Base-by-base conservation (phyloP, 2,113 vertebrate species). In the Daboia siamensis region DNA sequence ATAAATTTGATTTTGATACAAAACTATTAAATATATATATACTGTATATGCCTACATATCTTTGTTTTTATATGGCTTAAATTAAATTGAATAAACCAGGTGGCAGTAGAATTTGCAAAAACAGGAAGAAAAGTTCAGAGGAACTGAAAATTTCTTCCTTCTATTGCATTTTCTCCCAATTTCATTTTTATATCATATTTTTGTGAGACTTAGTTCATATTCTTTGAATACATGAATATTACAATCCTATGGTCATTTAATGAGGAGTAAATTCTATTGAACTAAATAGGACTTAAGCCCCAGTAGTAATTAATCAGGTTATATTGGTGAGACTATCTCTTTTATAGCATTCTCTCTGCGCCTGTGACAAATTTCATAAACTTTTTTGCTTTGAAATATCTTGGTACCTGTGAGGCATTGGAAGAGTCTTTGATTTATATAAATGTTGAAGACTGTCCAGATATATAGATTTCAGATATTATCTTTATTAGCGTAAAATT, bases 401-500 rank as follows among this genome's bases (percentile, higher is more conserved):
- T 10, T 46, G 44, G 26, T 64, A 87, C 24, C 8, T 64, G 11
- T 54, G 21, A 54, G 20, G 85, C 17, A 12, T 13, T 87, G 84
- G 55, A 87, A 26, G 92, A 57, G 88, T 29, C 7, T 91, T 44
- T 92, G 88, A 3, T 1, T 89, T 95, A 61, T 39, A 5, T 56
- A 54, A 87, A 92, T 94, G 90, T 57, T 89, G 21, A 94, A 8
- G 23, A 11, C 21, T 91, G n/a, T 52, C 56, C 46, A 55, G 74
- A 80, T 88, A 46, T 24, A 89, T 89, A 29, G 46, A 51, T 91
- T 59, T 90, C 90, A 91, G 23, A 21, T 93, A 90, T 94, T 86
- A 86, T 92, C 69, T 91, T 44, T 90, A 91, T 91, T 96, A 90
- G 33, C 52, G 26, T 84, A 69, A 44, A 93, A 92, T 55, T 89